Conservation (phyloP, 2,888 invertebrate genomes). For the Dioctria rufipes region DNA sequence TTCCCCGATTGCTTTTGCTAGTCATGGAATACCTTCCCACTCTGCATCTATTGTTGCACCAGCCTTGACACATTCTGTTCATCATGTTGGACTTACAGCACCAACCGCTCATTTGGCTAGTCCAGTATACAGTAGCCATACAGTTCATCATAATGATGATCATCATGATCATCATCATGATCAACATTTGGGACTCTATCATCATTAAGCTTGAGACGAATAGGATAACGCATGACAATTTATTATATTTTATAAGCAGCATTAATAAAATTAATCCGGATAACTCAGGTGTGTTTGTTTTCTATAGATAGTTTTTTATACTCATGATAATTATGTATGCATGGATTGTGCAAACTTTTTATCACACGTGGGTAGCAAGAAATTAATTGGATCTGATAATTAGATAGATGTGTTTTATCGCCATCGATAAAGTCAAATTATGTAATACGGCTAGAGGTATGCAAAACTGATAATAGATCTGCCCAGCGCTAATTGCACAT, state of each 20-base stretch:
- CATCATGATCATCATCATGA: neutral
- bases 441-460: neutral
- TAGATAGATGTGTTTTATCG: too few relatives aligned
- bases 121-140: slow-evolving; percentile 63
- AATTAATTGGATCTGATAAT: too few relatives aligned
- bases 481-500: neutral
- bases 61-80: slow-evolving; percentile 14
- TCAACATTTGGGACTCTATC: slow-evolving; percentile 3
- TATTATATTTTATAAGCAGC: slow-evolving; percentile 22
- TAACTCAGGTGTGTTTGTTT: neutral
- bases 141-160: slow-evolving; percentile 59
- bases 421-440: too few relatives aligned
- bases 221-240: slow-evolving; percentile 20
- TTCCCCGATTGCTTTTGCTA: slow-evolving; percentile 25
- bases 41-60: slow-evolving; percentile 10
- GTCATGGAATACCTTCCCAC: slow-evolving; percentile 40
- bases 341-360: too few relatives aligned
- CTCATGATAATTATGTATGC: too few relatives aligned
- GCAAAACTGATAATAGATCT: neutral
- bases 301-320: too few relatives aligned
- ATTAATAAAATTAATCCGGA: slow-evolving; percentile 36
- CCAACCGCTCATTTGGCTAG: slow-evolving; percentile 37
- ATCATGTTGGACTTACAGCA: slow-evolving; percentile 35
- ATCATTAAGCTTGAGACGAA: neutral
- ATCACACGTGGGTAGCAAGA: too few relatives aligned